A percentile compares a stretch with the other conserved stretches of the same genome.
Conservation (phyloP, 92 coral and sea anemone species). For the Isaurus tuberculatus region DNA sequence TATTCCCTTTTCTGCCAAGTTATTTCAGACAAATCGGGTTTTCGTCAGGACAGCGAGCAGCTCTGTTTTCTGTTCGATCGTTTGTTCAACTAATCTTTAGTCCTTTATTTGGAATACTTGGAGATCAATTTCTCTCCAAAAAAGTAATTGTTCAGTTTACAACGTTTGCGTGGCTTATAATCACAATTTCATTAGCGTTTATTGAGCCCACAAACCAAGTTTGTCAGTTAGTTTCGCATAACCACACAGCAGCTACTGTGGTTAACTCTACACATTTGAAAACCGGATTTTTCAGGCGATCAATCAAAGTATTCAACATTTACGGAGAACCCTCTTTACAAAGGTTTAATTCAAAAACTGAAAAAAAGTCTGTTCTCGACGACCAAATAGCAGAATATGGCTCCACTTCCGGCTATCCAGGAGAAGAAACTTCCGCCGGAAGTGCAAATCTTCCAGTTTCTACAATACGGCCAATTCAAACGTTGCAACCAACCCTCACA, state of each 20-base stretch:
- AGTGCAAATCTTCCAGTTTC: constrained; percentile 17
- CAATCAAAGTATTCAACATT: constrained; percentile 39
- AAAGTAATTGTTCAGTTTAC: constrained; percentile 87
- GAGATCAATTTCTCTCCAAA: constrained; percentile 80
- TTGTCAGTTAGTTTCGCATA: constrained; percentile 79
- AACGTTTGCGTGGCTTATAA: constrained; percentile 86
- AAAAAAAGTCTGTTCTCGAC: constrained; percentile 20
- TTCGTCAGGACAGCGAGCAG: constrained; percentile 77
- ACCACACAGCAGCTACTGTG: constrained; percentile 72
- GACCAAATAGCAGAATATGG: constrained; percentile 32
- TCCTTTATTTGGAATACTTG: constrained; percentile 93
- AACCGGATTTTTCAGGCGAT: constrained; percentile 93
- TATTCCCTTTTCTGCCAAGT: constrained; percentile 82
- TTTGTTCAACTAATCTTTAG: constrained; percentile 75
- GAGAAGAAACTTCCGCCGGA: constrained; percentile 47
- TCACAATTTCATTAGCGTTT: constrained; percentile 92
- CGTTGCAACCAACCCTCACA: background rate
- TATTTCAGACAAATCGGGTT: constrained; percentile 96
- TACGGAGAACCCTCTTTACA: constrained; percentile 21
- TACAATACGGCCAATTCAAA: background rate
- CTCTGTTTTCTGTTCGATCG: constrained; percentile 79
- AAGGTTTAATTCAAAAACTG: constrained; percentile 10
- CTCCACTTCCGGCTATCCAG: constrained; percentile 36
- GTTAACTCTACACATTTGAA: constrained; percentile 86
- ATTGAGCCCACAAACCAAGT: constrained; percentile 95